Evolutionary conservation across 2,797 vertebrate species (phyloP), one percentile per base, ranked within the genome.

Genomic region (Coracias cyanogaster): DNA sequence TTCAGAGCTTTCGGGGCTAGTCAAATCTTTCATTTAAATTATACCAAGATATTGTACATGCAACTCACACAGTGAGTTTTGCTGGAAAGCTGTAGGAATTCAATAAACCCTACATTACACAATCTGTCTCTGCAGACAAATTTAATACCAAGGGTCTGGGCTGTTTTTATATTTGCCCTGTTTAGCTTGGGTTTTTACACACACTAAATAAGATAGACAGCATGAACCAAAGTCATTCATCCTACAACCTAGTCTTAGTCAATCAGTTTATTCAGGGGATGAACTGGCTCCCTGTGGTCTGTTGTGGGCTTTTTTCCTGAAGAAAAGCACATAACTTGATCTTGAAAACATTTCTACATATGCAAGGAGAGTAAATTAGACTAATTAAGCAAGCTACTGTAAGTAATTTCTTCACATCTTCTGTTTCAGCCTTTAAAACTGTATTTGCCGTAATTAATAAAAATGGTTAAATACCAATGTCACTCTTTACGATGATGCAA

Each of bases 21-120:
- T 82, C 82, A 91, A 93, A 51, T 77, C 87, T 95, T 89, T 96
- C 35, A 84, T 85, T 94, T 77, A 64, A 93, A 90, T 93, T 82
- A 80, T 2, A 6, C 20, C 41, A 64, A 35, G n/a, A 60, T 94
- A 84, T 91, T 89, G 62, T 82, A 83, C 70, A 66, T 46, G 82
- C 58, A 62, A 5, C 28, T 86, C 80, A 57, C 85, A 91, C 58
- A 82, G 69, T 54, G 80, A 94, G 85, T 25, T 93, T 95, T 76
- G 70, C 65, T 86, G 80, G 43, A 86, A 93, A 96, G 62, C 89
- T 94, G 61, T 54, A 72, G 72, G 93, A 70, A 91, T 95, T 94
- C 91, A 94, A 86, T 95, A 93, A 94, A 90, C 90, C 74, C 51
- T 80, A 43, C 71, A 89, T 92, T 94, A 89, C 83, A 82, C 74